Evolutionary conservation across 2,113 vertebrate species (phyloP), one percentile per base, ranked within the genome.

Genomic region (Rhea americana): DNA sequence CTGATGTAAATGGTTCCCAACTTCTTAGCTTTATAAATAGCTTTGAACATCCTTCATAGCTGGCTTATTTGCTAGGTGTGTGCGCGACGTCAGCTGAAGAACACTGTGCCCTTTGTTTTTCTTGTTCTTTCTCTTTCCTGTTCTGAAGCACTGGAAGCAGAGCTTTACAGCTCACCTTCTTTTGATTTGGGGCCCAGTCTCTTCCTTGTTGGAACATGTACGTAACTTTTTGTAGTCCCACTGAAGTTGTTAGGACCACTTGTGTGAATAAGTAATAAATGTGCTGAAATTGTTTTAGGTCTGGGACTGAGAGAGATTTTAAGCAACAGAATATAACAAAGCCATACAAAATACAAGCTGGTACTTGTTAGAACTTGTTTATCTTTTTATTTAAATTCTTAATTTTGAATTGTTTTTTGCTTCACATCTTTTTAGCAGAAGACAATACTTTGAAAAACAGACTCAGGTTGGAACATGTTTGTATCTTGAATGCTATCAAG

Each of bases 71-170:
- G 28, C 80, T 87, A 81, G 58, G 24, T 55, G 25, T 63, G 26
- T 92, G 53, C 85, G 35, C 79, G 75, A 26, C 2, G 9, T 86
- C 65, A 68, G 7, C 43, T 83, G 56, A 68, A 91, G 77, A 93
- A 80, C 82, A 90, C 55, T 28, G 12, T 48, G 19, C 45, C 56
- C 32, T 85, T 93, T 95, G 82, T 93, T 85, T 73, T 87, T 58
- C 50, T n/a, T 70, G 14, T 90, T 78, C 58, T 70, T 86, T 75
- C 26, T 72, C 20, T 48, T 50, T 85, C 13, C 14, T 47, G 8
- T 87, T 14, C 32, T 81, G 59, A 80, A 85, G 72, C 26, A 35
- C 12, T n/a, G 47, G 51, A 77, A 89, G 19, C 13, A 70, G 59
- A 10, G 62, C 13, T 71, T 3, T 85, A 53, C 15, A 61, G 71